These are phyloP conservation scores for Procambarus virginalis DNA, from an alignment of 1,140 invertebrate genomes.

Conservation along the genomic window DNA sequence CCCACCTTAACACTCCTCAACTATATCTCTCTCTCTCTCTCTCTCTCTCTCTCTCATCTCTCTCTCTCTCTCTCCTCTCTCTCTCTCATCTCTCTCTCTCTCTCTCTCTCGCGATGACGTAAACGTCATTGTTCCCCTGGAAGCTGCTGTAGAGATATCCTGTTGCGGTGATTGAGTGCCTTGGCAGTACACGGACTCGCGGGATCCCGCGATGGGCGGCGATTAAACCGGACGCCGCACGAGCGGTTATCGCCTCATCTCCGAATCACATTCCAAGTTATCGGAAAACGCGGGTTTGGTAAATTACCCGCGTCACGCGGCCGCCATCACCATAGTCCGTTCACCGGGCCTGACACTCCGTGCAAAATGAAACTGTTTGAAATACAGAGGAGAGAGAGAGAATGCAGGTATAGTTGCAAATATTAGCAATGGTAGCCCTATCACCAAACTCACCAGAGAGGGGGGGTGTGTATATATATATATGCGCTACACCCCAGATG, in stretches of 20 bases:
- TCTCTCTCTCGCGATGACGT: neutral
- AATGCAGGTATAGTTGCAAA: neutral
- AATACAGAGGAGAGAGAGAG: neutral
- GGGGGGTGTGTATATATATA: neutral
- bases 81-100: conserved; percentile 10
- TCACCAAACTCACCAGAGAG: neutral
- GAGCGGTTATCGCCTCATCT: too few relatives aligned
- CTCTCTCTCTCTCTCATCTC: conserved; percentile 8
- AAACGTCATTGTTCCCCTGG: neutral
- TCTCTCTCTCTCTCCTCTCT: neutral
- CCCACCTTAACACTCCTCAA: neutral
- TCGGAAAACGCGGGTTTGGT: too few relatives aligned
- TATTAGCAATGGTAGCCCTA: neutral
- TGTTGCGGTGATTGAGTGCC: neutral
- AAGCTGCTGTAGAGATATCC: neutral
- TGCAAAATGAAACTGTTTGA: too few relatives aligned
- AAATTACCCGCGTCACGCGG: neutral
- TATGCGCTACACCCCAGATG: neutral
- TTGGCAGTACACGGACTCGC: too few relatives aligned
- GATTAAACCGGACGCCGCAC: too few relatives aligned
- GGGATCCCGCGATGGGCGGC: neutral
- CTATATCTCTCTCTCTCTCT: neutral
- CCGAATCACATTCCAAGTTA: too few relatives aligned
- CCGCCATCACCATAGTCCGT: neutral
- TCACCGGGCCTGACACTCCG: too few relatives aligned